phyloP scores from a whole-genome alignment of 2,888 invertebrate species.

The Ophion slaviceki region DNA sequence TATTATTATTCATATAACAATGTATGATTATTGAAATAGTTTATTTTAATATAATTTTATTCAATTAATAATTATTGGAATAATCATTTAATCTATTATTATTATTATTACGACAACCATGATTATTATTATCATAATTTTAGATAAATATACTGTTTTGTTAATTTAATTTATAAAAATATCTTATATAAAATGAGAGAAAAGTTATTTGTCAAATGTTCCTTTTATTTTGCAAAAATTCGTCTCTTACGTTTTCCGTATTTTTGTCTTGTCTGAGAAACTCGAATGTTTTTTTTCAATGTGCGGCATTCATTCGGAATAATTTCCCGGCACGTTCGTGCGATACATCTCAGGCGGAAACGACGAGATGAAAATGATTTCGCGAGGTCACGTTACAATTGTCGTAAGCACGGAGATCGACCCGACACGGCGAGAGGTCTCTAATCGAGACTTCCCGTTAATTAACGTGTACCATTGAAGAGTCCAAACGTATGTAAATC shows the following conservation, averaged over 20 bases:
- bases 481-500: conserved; percentile 68
- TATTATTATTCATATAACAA: background rate
- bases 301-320: background rate
- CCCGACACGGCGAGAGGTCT: background rate
- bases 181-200: background rate
- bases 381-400: conserved; percentile 50
- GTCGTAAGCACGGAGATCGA: conserved; percentile 24
- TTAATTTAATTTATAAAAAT: background rate
- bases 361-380: conserved; percentile 43
- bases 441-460: conserved; percentile 61
- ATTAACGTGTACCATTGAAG: conserved; percentile 40
- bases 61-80: too few relatives aligned
- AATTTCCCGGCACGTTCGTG: background rate
- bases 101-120: background rate
- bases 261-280: background rate
- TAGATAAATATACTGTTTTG: background rate
- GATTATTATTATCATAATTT: background rate
- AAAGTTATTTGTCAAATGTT: background rate
- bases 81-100: background rate
- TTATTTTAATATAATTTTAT: too few relatives aligned
- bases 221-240: background rate
- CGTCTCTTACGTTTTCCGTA: background rate
- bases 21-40: too few relatives aligned
- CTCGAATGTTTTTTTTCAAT: background rate
- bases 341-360: conserved; percentile 15